Evolutionary conservation across 2,113 vertebrate species (phyloP).

Genomic region (Megaceryle torquata): DNA sequence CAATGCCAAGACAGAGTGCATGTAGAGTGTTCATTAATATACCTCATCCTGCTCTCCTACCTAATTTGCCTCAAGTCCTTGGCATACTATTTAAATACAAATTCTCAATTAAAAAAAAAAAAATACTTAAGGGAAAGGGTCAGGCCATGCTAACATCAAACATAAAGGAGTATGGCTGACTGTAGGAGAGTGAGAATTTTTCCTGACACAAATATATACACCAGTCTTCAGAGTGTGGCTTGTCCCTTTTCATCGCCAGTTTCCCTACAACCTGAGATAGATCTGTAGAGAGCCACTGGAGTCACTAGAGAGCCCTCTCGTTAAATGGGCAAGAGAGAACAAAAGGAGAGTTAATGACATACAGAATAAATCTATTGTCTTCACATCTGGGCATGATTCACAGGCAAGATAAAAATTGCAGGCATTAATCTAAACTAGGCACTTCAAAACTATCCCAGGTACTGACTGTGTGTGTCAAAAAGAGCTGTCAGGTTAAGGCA

Average conservation of each 20-base stretch:
- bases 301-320: slow-evolving; percentile 53
- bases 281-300: slow-evolving; percentile 52
- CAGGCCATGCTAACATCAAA: neutral
- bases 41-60: neutral
- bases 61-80: neutral
- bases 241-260: neutral
- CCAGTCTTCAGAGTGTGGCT: neutral
- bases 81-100: neutral
- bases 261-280: neutral
- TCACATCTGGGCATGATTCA: slow-evolving; percentile 34
- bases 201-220: neutral
- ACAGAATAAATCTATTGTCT: slow-evolving; percentile 53
- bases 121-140: neutral
- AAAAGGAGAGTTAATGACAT: slow-evolving; percentile 44
- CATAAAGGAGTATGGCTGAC: neutral
- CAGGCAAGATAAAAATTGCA: slow-evolving; percentile 15
- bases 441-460: slow-evolving; percentile 10
- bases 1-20: neutral
- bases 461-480: neutral
- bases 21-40: neutral
- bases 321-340: slow-evolving; percentile 53
- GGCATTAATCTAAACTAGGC: neutral
- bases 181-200: neutral
- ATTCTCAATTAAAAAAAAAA: neutral
- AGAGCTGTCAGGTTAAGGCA: neutral